Percentiles rank a stretch among this genome's conserved stretches.
Conservation (phyloP, 1,140 invertebrate genomes). For the Drosophila takahashii region DNA sequence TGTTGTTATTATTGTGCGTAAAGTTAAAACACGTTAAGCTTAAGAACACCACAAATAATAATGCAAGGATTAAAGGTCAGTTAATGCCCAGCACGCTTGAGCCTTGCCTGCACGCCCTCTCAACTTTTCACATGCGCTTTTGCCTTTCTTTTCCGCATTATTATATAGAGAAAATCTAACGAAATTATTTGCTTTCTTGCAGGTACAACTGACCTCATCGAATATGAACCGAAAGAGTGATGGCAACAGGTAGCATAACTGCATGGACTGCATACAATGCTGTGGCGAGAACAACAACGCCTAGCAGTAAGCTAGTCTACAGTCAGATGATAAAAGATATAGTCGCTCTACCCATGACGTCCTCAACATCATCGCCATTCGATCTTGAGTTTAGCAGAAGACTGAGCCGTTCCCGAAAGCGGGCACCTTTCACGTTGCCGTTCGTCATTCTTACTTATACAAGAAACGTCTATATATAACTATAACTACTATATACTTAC, state of each 20-base stretch:
- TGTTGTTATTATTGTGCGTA: slow-evolving; percentile 70
- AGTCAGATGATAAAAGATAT: slow-evolving; percentile 37
- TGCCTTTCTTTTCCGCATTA: background rate
- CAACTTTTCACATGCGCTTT: slow-evolving; percentile 11
- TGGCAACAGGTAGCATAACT: slow-evolving; percentile 84
- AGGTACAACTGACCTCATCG: slow-evolving; percentile 81
- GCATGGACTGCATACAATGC: slow-evolving; percentile 85
- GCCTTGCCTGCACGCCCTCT: slow-evolving; percentile 29
- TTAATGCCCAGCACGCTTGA: slow-evolving; percentile 61
- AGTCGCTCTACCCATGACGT: slow-evolving; percentile 28
- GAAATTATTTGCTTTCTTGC: slow-evolving; percentile 10
- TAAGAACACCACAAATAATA: slow-evolving; percentile 78
- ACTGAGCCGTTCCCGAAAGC: slow-evolving; percentile 68
- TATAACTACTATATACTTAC: slow-evolving; percentile 46
- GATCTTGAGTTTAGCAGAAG: slow-evolving; percentile 77
- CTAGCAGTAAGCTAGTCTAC: slow-evolving; percentile 36
- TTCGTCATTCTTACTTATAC: slow-evolving; percentile 74
- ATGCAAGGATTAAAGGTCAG: slow-evolving; percentile 79
- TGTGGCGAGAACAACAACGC: slow-evolving; percentile 84
- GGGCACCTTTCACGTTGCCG: slow-evolving; percentile 79
- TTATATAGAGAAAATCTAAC: background rate
- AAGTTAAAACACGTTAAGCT: slow-evolving; percentile 74
- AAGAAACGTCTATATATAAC: slow-evolving; percentile 40
- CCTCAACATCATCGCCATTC: slow-evolving; percentile 48
- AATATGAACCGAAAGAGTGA: slow-evolving; percentile 80